Evolutionary conservation across 2,888 invertebrate species (phyloP), one percentile per base, ranked within the genome.

Genomic region (Euzetes globulus): DNA sequence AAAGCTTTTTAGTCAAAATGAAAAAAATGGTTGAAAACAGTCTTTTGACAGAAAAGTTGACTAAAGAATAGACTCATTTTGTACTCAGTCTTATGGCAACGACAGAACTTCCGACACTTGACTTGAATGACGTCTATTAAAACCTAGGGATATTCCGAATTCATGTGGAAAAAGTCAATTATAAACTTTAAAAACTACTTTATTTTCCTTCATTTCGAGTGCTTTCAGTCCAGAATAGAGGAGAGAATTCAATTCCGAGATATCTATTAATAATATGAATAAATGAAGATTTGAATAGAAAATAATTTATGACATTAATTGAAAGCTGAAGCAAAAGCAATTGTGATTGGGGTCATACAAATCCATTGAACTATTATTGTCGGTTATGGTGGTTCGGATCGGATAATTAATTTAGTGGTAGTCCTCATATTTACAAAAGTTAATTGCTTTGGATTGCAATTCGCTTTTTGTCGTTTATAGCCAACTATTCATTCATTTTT

Each of bases 101-200:
- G 55, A 55, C 55, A 22, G 25, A 19, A 55, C 55, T 55, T 55
- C 55, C 55, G 55, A 55, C 55, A 55, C 55, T 55, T 55, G 55
- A 55, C 55, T 55, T 25, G 22, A 55, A 25, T 55, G 55, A 55
- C 55, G 55, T 22, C 55, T 55, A 55, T 25, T 55, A 55, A 22
- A 41, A 11, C 25, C 11, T 22, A 55, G 25, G 19, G 55, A 55
- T 55, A 55, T 25, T 55, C 55, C n/a, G 22, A 22, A 55, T 22
- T 55, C 22, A 55, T 55, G 55, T 25, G 55, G 22, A 55, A 55
- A 55, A 55, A 55, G 55, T 55, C 55, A 55, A 55, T 55, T 55
- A 55, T 55, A 55, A 55, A 55, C 55, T 55, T 25, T 55, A 13
- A 55, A 52, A 55, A 55, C 25, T 17, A 17, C 55, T 55, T 25